These are phyloP conservation scores for Uloborus plumipes DNA, from an alignment of 2,888 invertebrate genomes.

Conservation along the genomic window DNA sequence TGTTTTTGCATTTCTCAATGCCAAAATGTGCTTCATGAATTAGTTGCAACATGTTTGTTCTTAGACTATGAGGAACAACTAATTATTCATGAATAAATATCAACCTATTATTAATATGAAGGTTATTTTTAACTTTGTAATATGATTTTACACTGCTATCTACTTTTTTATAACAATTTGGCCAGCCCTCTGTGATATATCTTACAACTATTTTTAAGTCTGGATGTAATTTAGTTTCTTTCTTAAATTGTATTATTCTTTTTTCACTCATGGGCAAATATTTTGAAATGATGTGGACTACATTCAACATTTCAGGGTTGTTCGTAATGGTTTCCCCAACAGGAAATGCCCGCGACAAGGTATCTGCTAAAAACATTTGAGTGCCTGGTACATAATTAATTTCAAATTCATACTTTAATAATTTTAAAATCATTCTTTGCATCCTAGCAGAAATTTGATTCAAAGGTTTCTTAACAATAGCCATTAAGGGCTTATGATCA, in stretches of 20 bases:
- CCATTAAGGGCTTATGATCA: constrained; percentile 10
- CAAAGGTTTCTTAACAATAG: constrained; percentile 15
- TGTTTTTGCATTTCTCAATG: too few relatives aligned
- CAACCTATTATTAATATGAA: not conserved
- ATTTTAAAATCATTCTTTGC: constrained; percentile 1
- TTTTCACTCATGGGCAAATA: constrained; percentile 4
- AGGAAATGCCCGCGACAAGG: not conserved
- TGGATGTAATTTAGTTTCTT: not conserved
- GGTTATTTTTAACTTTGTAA: not conserved
- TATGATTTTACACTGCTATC: not conserved
- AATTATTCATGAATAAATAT: constrained; percentile 1
- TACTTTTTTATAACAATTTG: not conserved
- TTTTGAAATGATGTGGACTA: not conserved
- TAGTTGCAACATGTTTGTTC: constrained; percentile 1
- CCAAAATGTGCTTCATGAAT: too few relatives aligned
- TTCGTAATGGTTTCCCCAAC: not conserved
- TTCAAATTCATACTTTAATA: not conserved
- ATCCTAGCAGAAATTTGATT: not conserved
- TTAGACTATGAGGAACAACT: not conserved
- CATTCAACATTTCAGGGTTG: not conserved
- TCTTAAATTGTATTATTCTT: constrained; percentile 10
- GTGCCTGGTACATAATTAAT: not conserved
- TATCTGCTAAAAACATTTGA: too few relatives aligned
- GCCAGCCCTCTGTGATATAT: constrained; percentile 17
- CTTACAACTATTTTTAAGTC: not conserved